Percentiles rank a stretch among this genome's conserved stretches.
phyloP scores from a whole-genome alignment of 2,113 vertebrate species.

The Strix aluco region DNA sequence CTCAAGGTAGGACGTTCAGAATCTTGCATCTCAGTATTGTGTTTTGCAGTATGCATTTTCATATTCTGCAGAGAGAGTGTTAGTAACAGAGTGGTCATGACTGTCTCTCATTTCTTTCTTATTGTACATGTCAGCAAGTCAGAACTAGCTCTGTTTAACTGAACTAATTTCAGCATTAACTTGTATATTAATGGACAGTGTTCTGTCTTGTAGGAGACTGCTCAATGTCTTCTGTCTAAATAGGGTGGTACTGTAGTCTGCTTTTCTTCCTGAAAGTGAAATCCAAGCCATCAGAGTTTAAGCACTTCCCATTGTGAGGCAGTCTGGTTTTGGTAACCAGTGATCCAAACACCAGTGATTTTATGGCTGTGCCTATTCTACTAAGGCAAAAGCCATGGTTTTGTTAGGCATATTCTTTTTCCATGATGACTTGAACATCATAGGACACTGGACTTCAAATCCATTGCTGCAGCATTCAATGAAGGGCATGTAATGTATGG shows the following conservation, averaged over 20 bases:
- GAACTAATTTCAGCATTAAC: slow-evolving; percentile 4
- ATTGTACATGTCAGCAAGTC: background rate
- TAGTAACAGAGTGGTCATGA: background rate
- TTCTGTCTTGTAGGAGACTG: background rate
- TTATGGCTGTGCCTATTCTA: background rate
- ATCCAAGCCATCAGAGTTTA: background rate
- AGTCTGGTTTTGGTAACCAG: background rate
- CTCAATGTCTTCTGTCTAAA: background rate
- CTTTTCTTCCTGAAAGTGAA: background rate
- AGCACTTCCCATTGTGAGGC: background rate
- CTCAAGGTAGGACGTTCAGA: background rate
- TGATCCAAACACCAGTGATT: background rate
- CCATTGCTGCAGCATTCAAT: background rate
- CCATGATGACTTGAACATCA: background rate
- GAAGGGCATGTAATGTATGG: background rate
- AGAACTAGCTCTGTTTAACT: background rate
- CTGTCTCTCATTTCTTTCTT: background rate
- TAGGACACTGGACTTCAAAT: background rate
- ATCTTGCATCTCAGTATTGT: background rate
- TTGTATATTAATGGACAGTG: background rate
- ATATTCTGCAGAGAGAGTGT: background rate
- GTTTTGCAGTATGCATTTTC: background rate
- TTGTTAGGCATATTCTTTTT: background rate
- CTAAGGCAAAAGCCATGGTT: background rate
- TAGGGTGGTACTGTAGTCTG: background rate